Evolutionary conservation across 2,797 vertebrate genomes (phyloP), one percentile per base, ranked within the genome.

Genomic region (Acanthopagrus latus): DNA sequence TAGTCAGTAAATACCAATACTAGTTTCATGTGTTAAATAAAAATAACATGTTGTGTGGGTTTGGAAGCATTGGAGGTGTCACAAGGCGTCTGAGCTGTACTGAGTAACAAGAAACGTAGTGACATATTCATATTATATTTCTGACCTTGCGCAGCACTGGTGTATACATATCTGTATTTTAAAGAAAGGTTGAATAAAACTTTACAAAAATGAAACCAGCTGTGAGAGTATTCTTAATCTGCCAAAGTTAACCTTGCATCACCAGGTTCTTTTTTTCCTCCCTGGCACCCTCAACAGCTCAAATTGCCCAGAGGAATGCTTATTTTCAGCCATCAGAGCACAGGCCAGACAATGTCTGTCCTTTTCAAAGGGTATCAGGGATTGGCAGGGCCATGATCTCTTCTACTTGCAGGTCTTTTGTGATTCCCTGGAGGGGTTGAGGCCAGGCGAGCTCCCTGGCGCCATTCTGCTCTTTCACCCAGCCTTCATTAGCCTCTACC

Each of bases 291-390:
- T 66, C 69, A 74, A 41, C 76, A 67, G 74, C 84, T 81, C 78
- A 85, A 80, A 85, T 76, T 86, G 86, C 86, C 86, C 74, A 52
- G 80, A 82, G 89, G 88, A 91, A 89, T 90, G 84, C 82, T 90
- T 91, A 86, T 90, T 90, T 90, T 87, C 82, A 85, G 86, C 88
- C 89, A 84, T 82, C 88, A 70, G 84, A 88, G 90, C 64, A 21
- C 70, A 76, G 75, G 82, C 88, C 85, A 91, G 91, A 91, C 91
- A 89, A 88, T 90, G 91, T 81, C 81, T 91, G 89, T 86, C 89
- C 89, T 80, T 93, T 94, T 93, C 80, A 93, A 89, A 91, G 87
- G 90, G 79, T 90, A 91, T 92, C 90, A 83, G 83, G 85, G 85
- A 90, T 86, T 89, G 91, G 88, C 91, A 91, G 83, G 84, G 87